phyloP scores from a whole-genome alignment of 2,113 vertebrate species.

The Colistium nudipinnis region DNA sequence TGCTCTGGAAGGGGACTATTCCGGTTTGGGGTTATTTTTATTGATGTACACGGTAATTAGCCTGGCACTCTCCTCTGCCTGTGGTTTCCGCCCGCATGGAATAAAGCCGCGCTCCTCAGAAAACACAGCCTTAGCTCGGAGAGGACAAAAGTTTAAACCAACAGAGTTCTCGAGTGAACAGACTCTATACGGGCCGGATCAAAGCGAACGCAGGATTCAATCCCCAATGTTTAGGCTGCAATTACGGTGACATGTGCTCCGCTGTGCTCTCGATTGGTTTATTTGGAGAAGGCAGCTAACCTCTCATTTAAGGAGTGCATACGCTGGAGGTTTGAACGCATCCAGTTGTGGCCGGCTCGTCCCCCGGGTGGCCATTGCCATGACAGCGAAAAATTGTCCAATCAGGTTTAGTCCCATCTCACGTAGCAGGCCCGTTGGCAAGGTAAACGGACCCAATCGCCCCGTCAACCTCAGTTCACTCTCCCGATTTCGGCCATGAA shows the following conservation, averaged over 20 bases:
- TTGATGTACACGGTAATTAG: slow-evolving; percentile 83
- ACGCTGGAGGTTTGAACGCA: slow-evolving; percentile 44
- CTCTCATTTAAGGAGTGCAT: slow-evolving; percentile 61
- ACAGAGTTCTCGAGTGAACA: slow-evolving; percentile 60
- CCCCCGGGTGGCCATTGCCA: slow-evolving; percentile 34
- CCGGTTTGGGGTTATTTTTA: slow-evolving; percentile 82
- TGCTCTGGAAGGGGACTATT: slow-evolving; percentile 73
- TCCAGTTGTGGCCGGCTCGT: slow-evolving; percentile 38
- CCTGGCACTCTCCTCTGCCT: slow-evolving; percentile 77
- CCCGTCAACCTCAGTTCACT: slow-evolving; percentile 26
- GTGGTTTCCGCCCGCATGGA: slow-evolving; percentile 80
- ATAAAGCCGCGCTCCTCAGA: slow-evolving; percentile 64
- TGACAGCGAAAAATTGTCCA: slow-evolving; percentile 50
- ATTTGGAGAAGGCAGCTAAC: slow-evolving; percentile 68
- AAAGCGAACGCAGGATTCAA: slow-evolving; percentile 62
- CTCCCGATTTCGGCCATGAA: slow-evolving; percentile 40
- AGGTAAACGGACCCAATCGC: slow-evolving; percentile 21
- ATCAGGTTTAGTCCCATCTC: slow-evolving; percentile 47
- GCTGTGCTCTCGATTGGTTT: slow-evolving; percentile 63
- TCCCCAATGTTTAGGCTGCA: slow-evolving; percentile 74
- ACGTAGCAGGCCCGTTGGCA: slow-evolving; percentile 23
- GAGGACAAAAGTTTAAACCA: slow-evolving; percentile 81
- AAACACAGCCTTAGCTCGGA: slow-evolving; percentile 43
- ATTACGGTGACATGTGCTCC: slow-evolving; percentile 70
- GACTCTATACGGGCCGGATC: slow-evolving; percentile 63